A percentile compares a stretch with the other conserved stretches of the same genome.
Evolutionary conservation across 1,140 invertebrate genomes (phyloP).

Genomic region (Drosophila malerkotliana): DNA sequence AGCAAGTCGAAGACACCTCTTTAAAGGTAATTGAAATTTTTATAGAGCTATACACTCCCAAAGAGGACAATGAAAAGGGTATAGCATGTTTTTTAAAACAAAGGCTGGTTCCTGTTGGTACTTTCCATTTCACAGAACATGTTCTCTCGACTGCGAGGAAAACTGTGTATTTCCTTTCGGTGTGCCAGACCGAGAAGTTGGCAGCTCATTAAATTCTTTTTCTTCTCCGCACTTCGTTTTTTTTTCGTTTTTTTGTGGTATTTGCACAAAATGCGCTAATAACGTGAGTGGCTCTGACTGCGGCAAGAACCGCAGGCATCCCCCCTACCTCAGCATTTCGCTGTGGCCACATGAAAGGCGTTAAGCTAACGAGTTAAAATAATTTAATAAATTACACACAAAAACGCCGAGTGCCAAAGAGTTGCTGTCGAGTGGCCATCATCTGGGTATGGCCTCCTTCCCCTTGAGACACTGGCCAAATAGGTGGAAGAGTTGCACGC

Average conservation of each 20-base stretch:
- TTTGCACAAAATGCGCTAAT: conserved; percentile 76
- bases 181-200: conserved; percentile 9
- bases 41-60: not conserved
- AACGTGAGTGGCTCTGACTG: conserved; percentile 39
- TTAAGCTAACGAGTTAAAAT: conserved; percentile 73
- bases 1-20: conserved; percentile 2
- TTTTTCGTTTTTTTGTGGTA: conserved; percentile 26
- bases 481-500: conserved; percentile 60
- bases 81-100: too few relatives aligned
- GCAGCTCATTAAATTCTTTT: conserved; percentile 61
- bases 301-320: conserved; percentile 4
- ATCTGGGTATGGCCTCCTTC: conserved; percentile 3
- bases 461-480: conserved; percentile 32
- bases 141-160: too few relatives aligned
- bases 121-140: too few relatives aligned
- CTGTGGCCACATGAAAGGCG: conserved; percentile 51
- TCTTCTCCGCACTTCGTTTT: conserved; percentile 15
- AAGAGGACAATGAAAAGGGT: too few relatives aligned
- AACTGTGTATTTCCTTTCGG: conserved; percentile 8
- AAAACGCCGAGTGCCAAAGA: conserved; percentile 56
- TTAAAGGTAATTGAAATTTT: conserved; percentile 8
- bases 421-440: conserved; percentile 49
- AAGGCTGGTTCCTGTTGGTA: too few relatives aligned
- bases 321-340: not conserved
- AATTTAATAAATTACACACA: conserved; percentile 72